phyloP scores from a whole-genome alignment of 2,113 vertebrate species.

The Chaenogobius annularis region DNA sequence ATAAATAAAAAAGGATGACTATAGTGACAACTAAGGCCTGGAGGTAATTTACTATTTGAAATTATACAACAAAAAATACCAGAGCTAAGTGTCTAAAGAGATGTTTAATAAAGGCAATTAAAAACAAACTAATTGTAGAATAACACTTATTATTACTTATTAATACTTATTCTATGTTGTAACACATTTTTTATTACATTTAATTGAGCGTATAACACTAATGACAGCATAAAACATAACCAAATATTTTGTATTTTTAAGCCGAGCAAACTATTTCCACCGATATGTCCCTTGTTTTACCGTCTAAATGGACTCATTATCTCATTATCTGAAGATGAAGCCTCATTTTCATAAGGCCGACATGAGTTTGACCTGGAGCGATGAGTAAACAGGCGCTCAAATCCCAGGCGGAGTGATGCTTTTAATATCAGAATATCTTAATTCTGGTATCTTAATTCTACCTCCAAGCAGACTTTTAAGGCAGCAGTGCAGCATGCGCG shows the following conservation, averaged over 20 bases:
- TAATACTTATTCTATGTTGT: not conserved
- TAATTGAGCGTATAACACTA: not conserved
- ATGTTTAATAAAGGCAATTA: no score
- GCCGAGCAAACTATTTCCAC: not conserved
- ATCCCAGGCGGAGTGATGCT: not conserved
- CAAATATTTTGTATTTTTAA: not conserved
- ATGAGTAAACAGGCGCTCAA: slow-evolving; percentile 6
- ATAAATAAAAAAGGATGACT: no score
- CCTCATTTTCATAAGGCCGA: not conserved
- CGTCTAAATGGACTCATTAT: not conserved
- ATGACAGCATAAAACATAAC: not conserved
- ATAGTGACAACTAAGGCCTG: no score
- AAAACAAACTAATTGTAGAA: no score
- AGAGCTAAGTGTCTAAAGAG: no score
- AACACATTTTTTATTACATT: not conserved
- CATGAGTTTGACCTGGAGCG: slow-evolving; percentile 4
- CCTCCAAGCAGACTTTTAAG: not conserved
- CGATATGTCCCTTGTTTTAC: not conserved
- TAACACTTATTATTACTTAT: no score
- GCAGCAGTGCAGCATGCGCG: not conserved
- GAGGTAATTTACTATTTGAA: no score
- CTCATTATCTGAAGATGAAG: slow-evolving; percentile 10
- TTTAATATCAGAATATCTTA: slow-evolving; percentile 3
- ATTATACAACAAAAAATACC: no score
- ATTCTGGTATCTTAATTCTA: not conserved